Conservation (phyloP, 2,888 invertebrate species). For the Drosophila bunnanda region DNA sequence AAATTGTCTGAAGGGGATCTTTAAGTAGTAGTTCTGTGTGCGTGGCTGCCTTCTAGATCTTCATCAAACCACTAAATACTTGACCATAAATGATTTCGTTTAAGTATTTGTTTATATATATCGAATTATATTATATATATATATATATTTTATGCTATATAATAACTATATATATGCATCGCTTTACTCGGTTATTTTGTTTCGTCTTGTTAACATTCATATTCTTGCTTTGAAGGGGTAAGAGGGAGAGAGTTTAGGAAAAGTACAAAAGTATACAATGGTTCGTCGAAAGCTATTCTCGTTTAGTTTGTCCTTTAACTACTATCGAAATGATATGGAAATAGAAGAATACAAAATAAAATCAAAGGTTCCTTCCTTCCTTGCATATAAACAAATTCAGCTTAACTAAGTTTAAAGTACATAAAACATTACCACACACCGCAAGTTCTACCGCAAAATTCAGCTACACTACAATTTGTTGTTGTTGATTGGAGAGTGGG, state of each 20-base stretch:
- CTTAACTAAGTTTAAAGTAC: slow-evolving; percentile 39
- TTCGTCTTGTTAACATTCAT: slow-evolving; percentile 54
- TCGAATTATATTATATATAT: slow-evolving; percentile 57
- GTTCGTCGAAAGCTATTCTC: slow-evolving; percentile 68
- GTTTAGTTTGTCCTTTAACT: slow-evolving; percentile 47
- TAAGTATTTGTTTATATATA: slow-evolving; percentile 70
- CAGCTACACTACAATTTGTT: slow-evolving; percentile 72
- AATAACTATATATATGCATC: slow-evolving; percentile 67
- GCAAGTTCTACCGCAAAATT: slow-evolving; percentile 57
- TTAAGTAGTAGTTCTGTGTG: slow-evolving; percentile 54
- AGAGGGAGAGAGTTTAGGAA: slow-evolving; percentile 51
- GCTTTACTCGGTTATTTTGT: slow-evolving; percentile 40
- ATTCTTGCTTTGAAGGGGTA: slow-evolving; percentile 26
- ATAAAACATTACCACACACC: slow-evolving; percentile 36
- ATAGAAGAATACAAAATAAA: slow-evolving; percentile 8
- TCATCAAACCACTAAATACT: slow-evolving; percentile 69
- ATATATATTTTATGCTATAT: slow-evolving; percentile 71
- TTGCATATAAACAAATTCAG: slow-evolving; percentile 26
- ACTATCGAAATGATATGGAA: slow-evolving; percentile 11
- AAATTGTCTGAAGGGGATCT: slow-evolving; percentile 60
- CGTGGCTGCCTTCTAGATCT: slow-evolving; percentile 16
- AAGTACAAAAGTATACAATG: slow-evolving; percentile 80
- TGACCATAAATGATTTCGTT: slow-evolving; percentile 70
- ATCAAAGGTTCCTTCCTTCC: background rate
- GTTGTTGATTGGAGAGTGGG: slow-evolving; percentile 46